These are phyloP conservation scores for Stigmatopora nigra DNA, from an alignment of 2,113 vertebrate species.

Conservation along the genomic window DNA sequence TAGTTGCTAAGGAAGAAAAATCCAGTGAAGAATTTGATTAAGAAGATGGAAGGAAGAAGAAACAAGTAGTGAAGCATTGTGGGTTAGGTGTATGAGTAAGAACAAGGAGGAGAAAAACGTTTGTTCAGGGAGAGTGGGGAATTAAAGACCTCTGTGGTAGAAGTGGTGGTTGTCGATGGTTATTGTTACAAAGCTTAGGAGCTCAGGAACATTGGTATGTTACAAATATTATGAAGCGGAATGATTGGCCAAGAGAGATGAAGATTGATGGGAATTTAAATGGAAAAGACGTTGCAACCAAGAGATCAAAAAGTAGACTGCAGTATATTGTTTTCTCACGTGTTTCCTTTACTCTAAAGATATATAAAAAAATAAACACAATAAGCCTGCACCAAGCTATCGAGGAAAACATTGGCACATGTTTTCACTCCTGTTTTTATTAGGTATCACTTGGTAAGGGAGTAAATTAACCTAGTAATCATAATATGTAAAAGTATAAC, in stretches of 20 bases:
- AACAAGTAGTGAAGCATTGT: background rate
- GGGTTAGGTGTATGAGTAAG: slow-evolving; percentile 12
- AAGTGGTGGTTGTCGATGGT: slow-evolving; percentile 4
- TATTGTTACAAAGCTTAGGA: slow-evolving; percentile 38
- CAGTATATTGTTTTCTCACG: slow-evolving; percentile 17
- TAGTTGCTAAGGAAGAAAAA: slow-evolving; percentile 10
- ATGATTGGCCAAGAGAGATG: slow-evolving; percentile 9
- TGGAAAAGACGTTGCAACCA: slow-evolving; percentile 2
- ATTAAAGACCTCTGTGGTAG: slow-evolving; percentile 15
- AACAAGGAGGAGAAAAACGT: slow-evolving; percentile 18
- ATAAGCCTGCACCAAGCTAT: slow-evolving; percentile 18
- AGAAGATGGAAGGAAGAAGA: slow-evolving; percentile 19
- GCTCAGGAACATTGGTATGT: slow-evolving; percentile 6
- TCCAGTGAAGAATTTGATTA: slow-evolving; percentile 25
- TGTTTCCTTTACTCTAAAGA: slow-evolving; percentile 23
- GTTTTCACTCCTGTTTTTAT: background rate
- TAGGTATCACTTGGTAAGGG: background rate
- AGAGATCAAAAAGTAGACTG: slow-evolving; percentile 24
- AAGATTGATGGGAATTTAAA: slow-evolving; percentile 13
- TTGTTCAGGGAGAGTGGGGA: slow-evolving; percentile 28
- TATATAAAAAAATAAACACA: slow-evolving; percentile 20
- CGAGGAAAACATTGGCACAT: background rate
- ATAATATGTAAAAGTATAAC: too few species aligned
- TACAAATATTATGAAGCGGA: slow-evolving; percentile 19
- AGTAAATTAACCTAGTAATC: background rate